Percentiles rank a stretch among this genome's conserved stretches.
Evolutionary conservation across 1,140 invertebrate genomes (phyloP).

Genomic region (Solenopsis invicta): DNA sequence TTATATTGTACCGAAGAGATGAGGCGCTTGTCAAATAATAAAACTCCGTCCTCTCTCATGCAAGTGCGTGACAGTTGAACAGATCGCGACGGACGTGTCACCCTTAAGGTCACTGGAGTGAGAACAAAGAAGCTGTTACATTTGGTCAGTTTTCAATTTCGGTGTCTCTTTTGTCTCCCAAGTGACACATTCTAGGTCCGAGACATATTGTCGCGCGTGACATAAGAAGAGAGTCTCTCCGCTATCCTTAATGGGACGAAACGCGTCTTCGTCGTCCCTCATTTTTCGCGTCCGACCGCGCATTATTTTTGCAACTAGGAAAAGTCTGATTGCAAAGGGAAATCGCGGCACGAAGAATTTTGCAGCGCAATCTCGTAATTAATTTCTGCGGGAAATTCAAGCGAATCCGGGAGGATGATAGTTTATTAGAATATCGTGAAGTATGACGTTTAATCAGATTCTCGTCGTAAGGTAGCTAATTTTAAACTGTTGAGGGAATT

Average conservation of each 20-base stretch:
- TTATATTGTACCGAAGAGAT: neutral
- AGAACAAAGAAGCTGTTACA: constrained; percentile 71
- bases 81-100: constrained; percentile 42
- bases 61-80: neutral
- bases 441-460: neutral
- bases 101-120: constrained; percentile 49
- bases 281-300: neutral
- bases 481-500: neutral
- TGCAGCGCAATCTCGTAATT: neutral
- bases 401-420: neutral
- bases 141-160: constrained; percentile 76
- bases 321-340: neutral
- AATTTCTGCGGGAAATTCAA: neutral
- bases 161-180: neutral
- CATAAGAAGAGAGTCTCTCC: neutral
- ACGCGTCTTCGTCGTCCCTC: neutral
- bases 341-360: neutral
- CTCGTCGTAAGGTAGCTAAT: neutral
- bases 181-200: neutral
- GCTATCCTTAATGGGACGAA: neutral
- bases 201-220: neutral
- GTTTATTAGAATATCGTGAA: neutral
- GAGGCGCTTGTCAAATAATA: constrained; percentile 5
- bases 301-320: neutral
- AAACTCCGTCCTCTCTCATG: neutral